Evolutionary conservation across 2,113 vertebrate genomes (phyloP).

Genomic region (Protobothrops flavoviridis): DNA sequence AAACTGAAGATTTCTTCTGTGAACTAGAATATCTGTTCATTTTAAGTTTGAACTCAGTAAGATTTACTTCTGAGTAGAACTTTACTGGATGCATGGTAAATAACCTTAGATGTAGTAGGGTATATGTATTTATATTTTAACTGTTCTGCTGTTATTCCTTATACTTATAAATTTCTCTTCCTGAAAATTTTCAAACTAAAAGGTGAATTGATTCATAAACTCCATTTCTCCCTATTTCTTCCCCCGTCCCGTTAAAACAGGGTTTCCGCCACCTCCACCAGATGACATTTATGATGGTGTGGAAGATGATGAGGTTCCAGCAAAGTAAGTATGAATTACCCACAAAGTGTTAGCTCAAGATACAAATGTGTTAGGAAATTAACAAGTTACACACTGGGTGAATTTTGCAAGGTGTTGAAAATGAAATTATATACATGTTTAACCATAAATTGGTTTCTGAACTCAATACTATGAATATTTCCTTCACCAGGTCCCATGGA

Average conservation of each 20-base stretch:
- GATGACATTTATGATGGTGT: constrained; percentile 89
- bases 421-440: neutral
- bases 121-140: neutral
- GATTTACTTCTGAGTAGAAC: neutral
- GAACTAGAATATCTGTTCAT: neutral
- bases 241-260: constrained; percentile 63
- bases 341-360: neutral
- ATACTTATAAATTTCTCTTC: neutral
- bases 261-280: constrained; percentile 73
- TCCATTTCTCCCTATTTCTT: neutral
- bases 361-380: neutral
- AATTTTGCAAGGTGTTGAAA: neutral
- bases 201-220: neutral
- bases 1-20: neutral
- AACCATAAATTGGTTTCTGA: neutral
- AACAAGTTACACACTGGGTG: neutral
- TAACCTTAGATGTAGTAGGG: neutral
- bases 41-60: neutral
- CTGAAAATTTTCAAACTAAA: neutral
- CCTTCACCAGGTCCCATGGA: neutral
- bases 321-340: constrained; percentile 69
- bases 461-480: neutral
- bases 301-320: constrained; percentile 72
- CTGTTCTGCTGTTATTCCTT: neutral
- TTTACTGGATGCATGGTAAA: neutral